These are phyloP conservation scores for Nesogale talazaci DNA, from an alignment of 2,113 vertebrate genomes.

Conservation along the genomic window DNA sequence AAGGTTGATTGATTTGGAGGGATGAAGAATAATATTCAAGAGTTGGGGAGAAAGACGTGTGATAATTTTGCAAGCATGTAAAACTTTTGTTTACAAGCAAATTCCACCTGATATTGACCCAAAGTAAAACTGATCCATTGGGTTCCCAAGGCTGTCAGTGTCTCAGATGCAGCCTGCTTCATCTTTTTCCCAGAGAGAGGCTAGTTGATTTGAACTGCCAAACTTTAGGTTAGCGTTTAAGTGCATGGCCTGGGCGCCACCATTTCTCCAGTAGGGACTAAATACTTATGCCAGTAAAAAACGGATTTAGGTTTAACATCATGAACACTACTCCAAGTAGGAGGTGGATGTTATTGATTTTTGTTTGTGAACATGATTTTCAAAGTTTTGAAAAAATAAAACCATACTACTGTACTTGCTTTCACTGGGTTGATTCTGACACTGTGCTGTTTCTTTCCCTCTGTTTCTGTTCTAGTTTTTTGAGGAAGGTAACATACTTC, in stretches of 20 bases:
- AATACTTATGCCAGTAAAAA: background rate
- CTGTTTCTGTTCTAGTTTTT: conserved; percentile 8
- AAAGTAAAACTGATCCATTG: too few relatives aligned
- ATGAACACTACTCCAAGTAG: background rate
- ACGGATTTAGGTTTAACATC: background rate
- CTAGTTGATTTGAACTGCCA: too few relatives aligned
- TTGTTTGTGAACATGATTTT: conserved; percentile 51
- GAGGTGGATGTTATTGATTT: conserved; percentile 18
- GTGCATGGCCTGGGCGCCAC: too few relatives aligned
- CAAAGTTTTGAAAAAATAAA: background rate
- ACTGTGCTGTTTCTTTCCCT: background rate
- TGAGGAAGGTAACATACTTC: background rate
- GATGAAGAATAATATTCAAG: background rate
- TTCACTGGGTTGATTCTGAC: background rate
- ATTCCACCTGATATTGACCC: too few relatives aligned
- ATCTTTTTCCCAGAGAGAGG: too few relatives aligned
- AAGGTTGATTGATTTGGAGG: background rate
- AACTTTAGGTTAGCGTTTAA: too few relatives aligned
- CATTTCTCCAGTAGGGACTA: background rate
- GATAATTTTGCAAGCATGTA: background rate
- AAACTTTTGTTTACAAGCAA: background rate
- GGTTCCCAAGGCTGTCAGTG: too few relatives aligned
- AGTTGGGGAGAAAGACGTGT: background rate
- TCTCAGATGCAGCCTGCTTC: too few relatives aligned
- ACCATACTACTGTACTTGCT: background rate